A percentile compares a stretch with the other conserved stretches of the same genome.
Evolutionary conservation across 2,797 vertebrate genomes (phyloP).

Genomic region (Yasuhikotakia modesta): DNA sequence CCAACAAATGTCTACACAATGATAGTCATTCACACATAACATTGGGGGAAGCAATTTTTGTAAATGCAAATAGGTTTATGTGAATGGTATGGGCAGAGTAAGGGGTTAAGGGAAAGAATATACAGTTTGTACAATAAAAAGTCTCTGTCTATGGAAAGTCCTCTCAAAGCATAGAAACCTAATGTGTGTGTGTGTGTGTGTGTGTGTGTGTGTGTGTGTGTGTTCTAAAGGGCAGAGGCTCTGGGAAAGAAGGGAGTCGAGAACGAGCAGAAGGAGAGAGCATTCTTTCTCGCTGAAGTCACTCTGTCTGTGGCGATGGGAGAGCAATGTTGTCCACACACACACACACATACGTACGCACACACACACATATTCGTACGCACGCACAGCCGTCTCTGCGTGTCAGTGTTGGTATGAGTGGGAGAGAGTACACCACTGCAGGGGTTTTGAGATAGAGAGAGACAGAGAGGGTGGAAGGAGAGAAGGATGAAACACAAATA

Average conservation of each 20-base stretch:
- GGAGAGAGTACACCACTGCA: conserved; percentile 57
- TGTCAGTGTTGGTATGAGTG: conserved; percentile 59
- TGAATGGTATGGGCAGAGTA: too few species aligned
- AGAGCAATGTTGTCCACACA: conserved; percentile 58
- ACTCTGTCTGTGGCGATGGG: conserved; percentile 62
- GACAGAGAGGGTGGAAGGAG: conserved; percentile 17
- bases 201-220: too few species aligned
- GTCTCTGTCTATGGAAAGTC: too few species aligned
- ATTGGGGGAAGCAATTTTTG: too few species aligned
- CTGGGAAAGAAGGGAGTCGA: conserved; percentile 37
- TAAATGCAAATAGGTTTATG: too few species aligned
- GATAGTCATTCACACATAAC: too few species aligned
- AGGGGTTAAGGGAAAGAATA: too few species aligned
- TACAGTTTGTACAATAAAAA: too few species aligned
- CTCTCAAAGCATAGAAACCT: too few species aligned
- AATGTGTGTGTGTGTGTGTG: too few species aligned
- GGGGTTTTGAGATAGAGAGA: conserved; percentile 53
- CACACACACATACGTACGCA: conserved; percentile 33
- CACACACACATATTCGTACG: conserved; percentile 44
- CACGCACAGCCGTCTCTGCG: conserved; percentile 49
- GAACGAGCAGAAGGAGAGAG: conserved; percentile 54
- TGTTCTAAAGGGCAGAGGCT: too few species aligned
- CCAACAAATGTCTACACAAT: too few species aligned
- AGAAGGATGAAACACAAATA: conserved; percentile 29
- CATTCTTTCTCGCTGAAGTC: conserved; percentile 67